Base-by-base conservation (phyloP, 1,140 invertebrate species). In the Tribolium madens region DNA sequence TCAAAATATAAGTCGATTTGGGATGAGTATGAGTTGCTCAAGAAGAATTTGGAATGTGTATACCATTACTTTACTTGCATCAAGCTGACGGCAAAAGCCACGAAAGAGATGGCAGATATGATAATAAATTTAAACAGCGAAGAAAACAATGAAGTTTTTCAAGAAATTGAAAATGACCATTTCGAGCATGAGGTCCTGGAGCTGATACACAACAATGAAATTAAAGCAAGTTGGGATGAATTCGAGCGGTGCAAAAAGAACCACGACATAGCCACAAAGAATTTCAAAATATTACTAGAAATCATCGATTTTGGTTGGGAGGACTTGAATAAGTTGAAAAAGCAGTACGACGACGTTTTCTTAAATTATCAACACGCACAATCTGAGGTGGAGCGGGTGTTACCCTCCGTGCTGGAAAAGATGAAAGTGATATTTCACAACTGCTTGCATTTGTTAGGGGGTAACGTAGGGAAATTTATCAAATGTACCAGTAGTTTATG, bases 271-370 rank as follows among this genome's bases (percentile, higher is more conserved):
- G 84, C 83, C 6, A 73, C 80, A n/a, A 81, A 84, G 15, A 84
- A 84, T 73, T 82, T 84, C 60, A 83, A 83, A 73, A 81, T 84
- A 15, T 79, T 84, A 33, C 74, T 84, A 18, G 81, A 84, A 75
- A 80, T 80, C 46, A 79, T 83, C 33, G 83, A 82, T 64, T 77
- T 84, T 31, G 81, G 79, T 48, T 69, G 77, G 5, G 53, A 76
- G 50, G 80, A 82, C 18, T 73, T 84, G 48, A 72, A 80, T 12
- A 82, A 82, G 74, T 71, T 84, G 15, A 80, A 82, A 73, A 70
- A 78, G 33, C 83, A 84, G 70, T 84, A 81, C 72, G 81, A 84
- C 64, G 70, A 80, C 48, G 80, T 84, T 72, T 76, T 84, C 48
- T 79, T 77, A 71, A 78, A 80, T 69, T 84, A 79, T 76, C 81